Percentiles rank a stretch among this genome's conserved stretches.
Evolutionary conservation across 2,797 vertebrate genomes (phyloP).

Genomic region (Tauraco hartlaubi): DNA sequence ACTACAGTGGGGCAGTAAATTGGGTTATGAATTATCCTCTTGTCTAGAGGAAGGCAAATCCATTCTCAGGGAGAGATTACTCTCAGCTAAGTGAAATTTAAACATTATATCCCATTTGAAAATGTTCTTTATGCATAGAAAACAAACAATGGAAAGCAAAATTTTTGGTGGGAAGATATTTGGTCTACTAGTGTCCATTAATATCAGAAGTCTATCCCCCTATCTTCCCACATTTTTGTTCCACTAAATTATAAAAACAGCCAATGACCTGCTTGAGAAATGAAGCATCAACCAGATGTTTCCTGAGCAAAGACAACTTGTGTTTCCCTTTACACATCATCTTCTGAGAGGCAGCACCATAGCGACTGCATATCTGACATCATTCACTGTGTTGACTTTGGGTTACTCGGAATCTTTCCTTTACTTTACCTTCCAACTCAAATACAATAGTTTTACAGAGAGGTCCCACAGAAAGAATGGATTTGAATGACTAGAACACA

Average conservation of each 20-base stretch:
- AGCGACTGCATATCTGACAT: slow-evolving; percentile 33
- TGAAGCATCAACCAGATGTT: slow-evolving; percentile 79
- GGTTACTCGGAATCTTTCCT: slow-evolving; percentile 24
- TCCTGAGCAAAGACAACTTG: slow-evolving; percentile 78
- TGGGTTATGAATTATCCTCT: not conserved
- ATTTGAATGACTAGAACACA: not conserved
- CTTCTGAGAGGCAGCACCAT: slow-evolving; percentile 56
- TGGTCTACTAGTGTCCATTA: not conserved
- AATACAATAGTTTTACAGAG: slow-evolving; percentile 2
- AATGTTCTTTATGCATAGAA: not conserved
- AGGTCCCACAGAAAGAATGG: not conserved
- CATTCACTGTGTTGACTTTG: slow-evolving; percentile 60
- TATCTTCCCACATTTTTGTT: slow-evolving; percentile 74
- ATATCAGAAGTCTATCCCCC: not conserved
- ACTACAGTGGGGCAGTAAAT: not conserved
- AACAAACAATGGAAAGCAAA: not conserved
- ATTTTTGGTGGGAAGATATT: not conserved
- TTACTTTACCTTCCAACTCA: slow-evolving; percentile 17
- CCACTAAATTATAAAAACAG: slow-evolving; percentile 70
- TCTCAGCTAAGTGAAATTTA: not conserved
- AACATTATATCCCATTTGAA: not conserved
- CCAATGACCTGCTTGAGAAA: slow-evolving; percentile 71
- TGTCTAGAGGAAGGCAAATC: not conserved
- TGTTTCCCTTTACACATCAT: slow-evolving; percentile 75
- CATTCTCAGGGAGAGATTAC: not conserved